Percentiles rank a stretch among this genome's conserved stretches.
These are phyloP conservation scores for Acipenser ruthenus DNA, from an alignment of 2,797 vertebrate species.

Conservation along the genomic window DNA sequence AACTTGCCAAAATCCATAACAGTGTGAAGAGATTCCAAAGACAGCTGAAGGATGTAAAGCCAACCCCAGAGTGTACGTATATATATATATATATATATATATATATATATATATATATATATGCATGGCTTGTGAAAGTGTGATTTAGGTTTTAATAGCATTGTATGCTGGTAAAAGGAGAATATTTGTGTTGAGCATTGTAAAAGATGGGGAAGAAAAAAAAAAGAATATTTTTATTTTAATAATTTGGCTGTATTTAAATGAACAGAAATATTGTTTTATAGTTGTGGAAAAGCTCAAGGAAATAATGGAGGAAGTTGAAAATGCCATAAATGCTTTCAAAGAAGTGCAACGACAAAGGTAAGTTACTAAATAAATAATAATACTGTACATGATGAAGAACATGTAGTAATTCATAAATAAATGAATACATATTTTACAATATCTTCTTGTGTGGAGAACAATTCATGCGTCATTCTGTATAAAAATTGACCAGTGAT, in stretches of 20 bases:
- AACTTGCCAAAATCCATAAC: constrained; percentile 69
- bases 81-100: no score
- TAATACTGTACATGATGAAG: no score
- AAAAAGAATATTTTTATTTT: background rate
- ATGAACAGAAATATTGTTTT: constrained; percentile 19
- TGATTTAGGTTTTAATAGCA: background rate
- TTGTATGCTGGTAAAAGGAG: background rate
- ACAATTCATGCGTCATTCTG: no score
- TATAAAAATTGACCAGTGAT: no score
- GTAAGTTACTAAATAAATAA: constrained; percentile 49
- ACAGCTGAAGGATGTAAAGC: constrained; percentile 71
- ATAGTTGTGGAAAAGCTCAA: constrained; percentile 77
- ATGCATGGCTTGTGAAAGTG: background rate
- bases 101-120: constrained; percentile 66
- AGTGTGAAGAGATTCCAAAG: constrained; percentile 71
- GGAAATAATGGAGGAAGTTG: constrained; percentile 80
- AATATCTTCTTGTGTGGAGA: no score
- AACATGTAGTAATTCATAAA: no score
- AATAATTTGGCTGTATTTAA: constrained; percentile 9
- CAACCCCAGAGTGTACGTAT: constrained; percentile 72
- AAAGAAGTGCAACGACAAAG: constrained; percentile 74
- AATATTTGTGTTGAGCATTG: background rate
- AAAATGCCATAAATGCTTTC: constrained; percentile 69
- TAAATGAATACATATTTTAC: no score
- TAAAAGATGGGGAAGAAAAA: background rate